phyloP scores from a whole-genome alignment of 1,140 invertebrate genomes.

The Thaumatotibia leucotreta region DNA sequence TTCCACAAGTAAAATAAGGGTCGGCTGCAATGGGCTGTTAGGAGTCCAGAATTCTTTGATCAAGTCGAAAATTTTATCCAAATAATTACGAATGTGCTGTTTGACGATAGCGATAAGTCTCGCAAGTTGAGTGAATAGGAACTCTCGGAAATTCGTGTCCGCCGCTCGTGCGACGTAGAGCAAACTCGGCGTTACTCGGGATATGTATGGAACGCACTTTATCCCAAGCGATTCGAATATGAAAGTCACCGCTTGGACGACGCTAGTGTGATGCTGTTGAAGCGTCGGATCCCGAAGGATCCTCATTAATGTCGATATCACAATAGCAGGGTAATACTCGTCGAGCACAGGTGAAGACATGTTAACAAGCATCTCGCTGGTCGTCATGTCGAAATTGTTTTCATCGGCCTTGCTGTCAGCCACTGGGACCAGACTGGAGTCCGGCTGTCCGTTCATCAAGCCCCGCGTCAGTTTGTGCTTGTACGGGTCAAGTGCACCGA shows the following conservation, averaged over 20 bases:
- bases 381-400: conserved; percentile 86
- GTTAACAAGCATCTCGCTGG: conserved; percentile 97
- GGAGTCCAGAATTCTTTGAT: conserved; percentile 92
- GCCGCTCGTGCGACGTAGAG: conserved; percentile 92
- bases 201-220: conserved; percentile 97
- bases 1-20: conserved; percentile 94
- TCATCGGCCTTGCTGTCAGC: conserved; percentile 85
- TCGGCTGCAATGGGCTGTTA: conserved; percentile 85
- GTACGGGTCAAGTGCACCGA: conserved; percentile 97
- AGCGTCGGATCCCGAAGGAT: conserved; percentile 96
- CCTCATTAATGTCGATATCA: conserved; percentile 96
- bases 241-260: conserved; percentile 97
- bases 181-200: conserved; percentile 94
- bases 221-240: conserved; percentile 98
- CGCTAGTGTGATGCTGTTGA: conserved; percentile 94
- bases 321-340: conserved; percentile 98
- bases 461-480: conserved; percentile 97
- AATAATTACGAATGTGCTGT: conserved; percentile 97
- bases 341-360: conserved; percentile 92
- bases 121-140: conserved; percentile 95
- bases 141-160: conserved; percentile 91
- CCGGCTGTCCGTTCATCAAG: conserved; percentile 90
- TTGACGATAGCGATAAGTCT: conserved; percentile 94
- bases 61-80: conserved; percentile 95
- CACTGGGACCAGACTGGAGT: conserved; percentile 84